phyloP scores from a whole-genome alignment of 2,113 vertebrate species.

The Ctenomys sociabilis region DNA sequence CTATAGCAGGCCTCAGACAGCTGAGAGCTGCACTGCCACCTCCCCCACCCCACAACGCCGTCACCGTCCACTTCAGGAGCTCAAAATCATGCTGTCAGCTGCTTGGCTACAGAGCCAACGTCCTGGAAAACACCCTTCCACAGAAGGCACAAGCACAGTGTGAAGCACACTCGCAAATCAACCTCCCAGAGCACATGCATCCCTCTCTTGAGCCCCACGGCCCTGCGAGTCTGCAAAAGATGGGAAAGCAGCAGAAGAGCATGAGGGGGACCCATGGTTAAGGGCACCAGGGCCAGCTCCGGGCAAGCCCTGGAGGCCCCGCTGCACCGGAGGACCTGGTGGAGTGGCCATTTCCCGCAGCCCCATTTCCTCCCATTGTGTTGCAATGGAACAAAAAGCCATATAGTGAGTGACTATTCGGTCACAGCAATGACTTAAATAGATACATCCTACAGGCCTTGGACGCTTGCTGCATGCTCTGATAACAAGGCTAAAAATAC shows the following conservation, averaged over 20 bases:
- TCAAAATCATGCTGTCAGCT: background rate
- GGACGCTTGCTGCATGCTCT: conserved; percentile 65
- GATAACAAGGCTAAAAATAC: conserved; percentile 73
- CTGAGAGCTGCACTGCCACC: background rate
- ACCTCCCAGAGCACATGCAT: background rate
- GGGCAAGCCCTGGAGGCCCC: conserved; percentile 59
- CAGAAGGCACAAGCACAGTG: background rate
- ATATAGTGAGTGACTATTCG: conserved; percentile 58
- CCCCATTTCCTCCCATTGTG: conserved; percentile 74
- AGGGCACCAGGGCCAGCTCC: conserved; percentile 43
- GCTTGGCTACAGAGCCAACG: conserved; percentile 7
- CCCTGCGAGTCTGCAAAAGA: conserved; percentile 23
- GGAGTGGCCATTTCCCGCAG: conserved; percentile 63
- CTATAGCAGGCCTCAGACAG: background rate
- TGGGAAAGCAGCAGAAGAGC: conserved; percentile 38
- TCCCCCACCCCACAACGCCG: background rate
- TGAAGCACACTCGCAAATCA: background rate
- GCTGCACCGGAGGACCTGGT: conserved; percentile 54
- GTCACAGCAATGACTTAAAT: conserved; percentile 72
- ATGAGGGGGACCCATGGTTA: conserved; percentile 60
- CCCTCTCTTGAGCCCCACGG: background rate
- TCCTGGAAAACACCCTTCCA: background rate
- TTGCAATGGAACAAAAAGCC: conserved; percentile 76
- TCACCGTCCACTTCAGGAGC: background rate
- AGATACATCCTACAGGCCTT: conserved; percentile 72